phyloP scores from a whole-genome alignment of 2,797 vertebrate genomes.

The Oreortyx pictus region DNA sequence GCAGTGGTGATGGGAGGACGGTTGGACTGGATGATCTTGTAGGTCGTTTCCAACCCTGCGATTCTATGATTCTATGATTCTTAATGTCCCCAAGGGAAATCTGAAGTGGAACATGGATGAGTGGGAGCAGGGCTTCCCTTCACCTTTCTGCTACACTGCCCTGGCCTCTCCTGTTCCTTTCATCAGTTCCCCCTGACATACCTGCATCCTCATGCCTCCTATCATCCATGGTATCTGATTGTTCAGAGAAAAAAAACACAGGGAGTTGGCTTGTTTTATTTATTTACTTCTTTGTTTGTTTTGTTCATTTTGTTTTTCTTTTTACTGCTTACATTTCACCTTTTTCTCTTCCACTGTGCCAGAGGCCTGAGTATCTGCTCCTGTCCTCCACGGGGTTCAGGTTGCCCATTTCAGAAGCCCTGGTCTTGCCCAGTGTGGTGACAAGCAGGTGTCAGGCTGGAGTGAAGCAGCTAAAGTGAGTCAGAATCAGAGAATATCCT shows the following conservation, averaged over 20 bases:
- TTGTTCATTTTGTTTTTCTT: not conserved
- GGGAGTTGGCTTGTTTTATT: too few species aligned
- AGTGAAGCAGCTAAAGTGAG: not conserved
- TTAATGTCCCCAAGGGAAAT: not conserved
- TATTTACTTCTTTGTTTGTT: too few species aligned
- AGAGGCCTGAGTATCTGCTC: not conserved
- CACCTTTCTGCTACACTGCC: not conserved
- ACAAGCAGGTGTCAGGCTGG: not conserved
- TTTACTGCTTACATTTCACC: not conserved
- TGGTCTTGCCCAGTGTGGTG: not conserved
- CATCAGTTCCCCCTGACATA: fast-evolving
- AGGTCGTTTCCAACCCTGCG: too few species aligned
- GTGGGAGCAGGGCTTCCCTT: not conserved
- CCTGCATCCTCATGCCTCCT: not conserved
- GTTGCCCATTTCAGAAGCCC: not conserved
- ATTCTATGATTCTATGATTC: too few species aligned
- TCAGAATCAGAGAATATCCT: too few species aligned
- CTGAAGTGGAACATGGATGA: fast-evolving
- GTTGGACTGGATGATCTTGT: too few species aligned
- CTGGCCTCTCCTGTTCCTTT: not conserved
- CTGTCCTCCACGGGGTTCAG: not conserved
- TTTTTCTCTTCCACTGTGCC: not conserved
- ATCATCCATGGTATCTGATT: fast-evolving
- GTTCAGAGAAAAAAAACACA: not conserved
- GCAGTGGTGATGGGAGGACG: too few species aligned